Evolutionary conservation across 2,113 vertebrate species (phyloP), one percentile per base, ranked within the genome.

Genomic region (Tylochromis polylepis): DNA sequence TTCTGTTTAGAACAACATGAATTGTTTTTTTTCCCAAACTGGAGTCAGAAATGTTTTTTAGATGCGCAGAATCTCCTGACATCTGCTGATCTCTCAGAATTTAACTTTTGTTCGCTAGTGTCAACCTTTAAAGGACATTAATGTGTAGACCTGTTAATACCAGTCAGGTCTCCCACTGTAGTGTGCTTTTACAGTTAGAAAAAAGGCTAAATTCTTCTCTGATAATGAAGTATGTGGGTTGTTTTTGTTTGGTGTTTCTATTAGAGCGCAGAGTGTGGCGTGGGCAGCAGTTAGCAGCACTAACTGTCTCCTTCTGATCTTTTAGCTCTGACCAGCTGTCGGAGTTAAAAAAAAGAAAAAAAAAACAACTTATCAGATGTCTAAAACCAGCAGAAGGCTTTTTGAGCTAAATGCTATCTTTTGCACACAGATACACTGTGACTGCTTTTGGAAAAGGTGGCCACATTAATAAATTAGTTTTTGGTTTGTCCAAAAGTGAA

Each of bases 161-260:
- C 65, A 56, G 16, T 60, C 41, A 59, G 1, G 43, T 43, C 29
- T 31, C 49, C 20, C 20, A 41, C 49, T 78, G 3, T 60, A 27
- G 12, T 31, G 34, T 46, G 22, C 57, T 77, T 31, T 11, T 67
- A n/a, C 53, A 41, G 22, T 81, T 60, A 53, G 15, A 12, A 20
- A 67, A 57, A 62, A 11, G 12, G 43, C n/a, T 49, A 20, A 72
- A 81, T 15, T 55, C 15, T 55, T n/a, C 29, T 51, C 9, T 22
- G 15, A 79, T 82, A 82, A 81, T 70, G 38, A 88, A 43, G 14
- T 86, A 14, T 51, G 38, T 77, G 49, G 38, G 75, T 79, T 85
- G 85, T 85, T 85, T 79, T 80, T 85, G 79, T 84, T 72, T 81
- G 65, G 27, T 85, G 72, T 65, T 87, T 88, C 15, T 60, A 53